Evolutionary conservation across 1,140 invertebrate species (phyloP), one percentile per base, ranked within the genome.

Genomic region (Sarcophaga peregrina): DNA sequence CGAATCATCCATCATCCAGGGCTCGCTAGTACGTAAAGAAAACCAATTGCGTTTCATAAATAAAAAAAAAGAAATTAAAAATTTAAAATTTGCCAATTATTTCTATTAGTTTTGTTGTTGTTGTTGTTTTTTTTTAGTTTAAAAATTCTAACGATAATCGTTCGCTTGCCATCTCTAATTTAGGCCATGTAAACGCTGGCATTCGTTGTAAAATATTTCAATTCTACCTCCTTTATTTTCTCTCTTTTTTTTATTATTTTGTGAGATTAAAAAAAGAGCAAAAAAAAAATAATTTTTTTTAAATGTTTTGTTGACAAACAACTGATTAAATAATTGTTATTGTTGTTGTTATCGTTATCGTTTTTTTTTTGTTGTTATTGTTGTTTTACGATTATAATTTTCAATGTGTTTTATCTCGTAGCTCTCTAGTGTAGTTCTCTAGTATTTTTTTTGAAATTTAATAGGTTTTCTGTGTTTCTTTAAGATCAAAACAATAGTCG

Each of bases 251-350:
- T 17, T 62, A n/a, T 62, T n/a, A n/a, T 62, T 62, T 62, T 58
- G 54, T n/a, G 13, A 58, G n/a, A 58, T n/a, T 37, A 37, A 37
- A 37, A 37, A 37, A 37, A 37, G 25, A 37, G 25, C 25, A 37
- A 37, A 37, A 37, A 37, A 37, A 37, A 37, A 37, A 37, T 37
- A 37, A 37, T 37, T 37, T 37, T n/a, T 68, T 20, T 68, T 68
- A 68, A 68, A 68, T 68, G 62, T 20, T 68, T 68, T 68, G 62
- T 68, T 68, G 62, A 68, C 62, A 68, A 20, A 68, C 62, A 68
- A 17, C n/a, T 68, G 62, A 68, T 68, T 68, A 68, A 68, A 25
- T 68, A 68, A 68, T 68, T 68, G 17, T 10, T 68, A 20, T 37
- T 37, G 25, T 37, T 68, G 62, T 68, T 68, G 62, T 68, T 25